Percentiles rank a stretch among this genome's conserved stretches.
Conservation (phyloP, 2,888 invertebrate species). For the Dolomedes plantarius region DNA sequence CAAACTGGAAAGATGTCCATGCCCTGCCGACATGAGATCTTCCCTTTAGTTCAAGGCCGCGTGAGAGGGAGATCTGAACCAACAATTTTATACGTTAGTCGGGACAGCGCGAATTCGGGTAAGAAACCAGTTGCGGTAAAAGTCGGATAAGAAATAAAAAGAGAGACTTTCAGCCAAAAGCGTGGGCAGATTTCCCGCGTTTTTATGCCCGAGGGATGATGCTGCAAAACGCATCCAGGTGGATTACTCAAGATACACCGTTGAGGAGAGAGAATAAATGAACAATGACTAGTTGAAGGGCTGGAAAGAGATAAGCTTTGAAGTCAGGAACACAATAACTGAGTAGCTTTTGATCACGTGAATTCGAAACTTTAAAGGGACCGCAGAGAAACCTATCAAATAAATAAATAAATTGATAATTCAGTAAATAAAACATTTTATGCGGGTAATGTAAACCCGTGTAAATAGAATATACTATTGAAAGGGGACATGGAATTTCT, state of each 20-base stretch:
- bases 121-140: slow-evolving; percentile 17
- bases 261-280: neutral
- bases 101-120: neutral
- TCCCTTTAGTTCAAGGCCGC: neutral
- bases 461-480: too few relatives aligned
- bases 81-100: neutral
- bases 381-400: too few relatives aligned
- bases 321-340: too few relatives aligned
- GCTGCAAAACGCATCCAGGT: neutral
- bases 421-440: too few relatives aligned
- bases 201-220: neutral
- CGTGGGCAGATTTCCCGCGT: slow-evolving; percentile 19
- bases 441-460: too few relatives aligned
- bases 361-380: too few relatives aligned
- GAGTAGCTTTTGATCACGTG: too few relatives aligned
- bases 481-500: too few relatives aligned
- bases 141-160: neutral
- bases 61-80: neutral
- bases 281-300: slow-evolving; percentile 1
- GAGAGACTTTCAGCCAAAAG: neutral
- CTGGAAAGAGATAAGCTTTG: too few relatives aligned
- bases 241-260: neutral
- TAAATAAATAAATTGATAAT: too few relatives aligned
- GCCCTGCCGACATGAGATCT: neutral
- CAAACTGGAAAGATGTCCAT: neutral